Evolutionary conservation across 2,113 vertebrate genomes (phyloP), one percentile per base, ranked within the genome.

Genomic region (Propithecus coquereli): DNA sequence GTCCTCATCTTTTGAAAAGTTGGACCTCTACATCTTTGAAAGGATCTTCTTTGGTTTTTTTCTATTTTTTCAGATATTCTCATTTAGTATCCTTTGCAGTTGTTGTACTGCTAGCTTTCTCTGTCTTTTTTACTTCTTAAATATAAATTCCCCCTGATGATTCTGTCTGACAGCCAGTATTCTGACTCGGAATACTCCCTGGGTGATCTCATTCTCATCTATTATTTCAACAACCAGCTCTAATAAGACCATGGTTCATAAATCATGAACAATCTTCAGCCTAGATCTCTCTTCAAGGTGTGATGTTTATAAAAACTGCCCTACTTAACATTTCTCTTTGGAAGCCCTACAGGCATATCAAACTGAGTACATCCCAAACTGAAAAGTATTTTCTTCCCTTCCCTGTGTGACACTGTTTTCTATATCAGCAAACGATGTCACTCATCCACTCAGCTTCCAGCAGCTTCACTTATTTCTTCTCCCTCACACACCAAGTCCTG

Each of bases 201-300:
- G 23, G n/a, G 43, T 96, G 85, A 94, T 86, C n/a, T 95, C 65
- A 66, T 92, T 68, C 52, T 94, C 77, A 63, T 71, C 59, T 73
- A 9, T 47, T 77, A 77, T 94, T 94, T 83, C 76, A 92, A 81
- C n/a, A 80, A 57, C 32, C 54, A 66, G 8, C 45, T 94, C 74
- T 89, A 87, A 87, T 81, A 76, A 90, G 43, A 34, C 82, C 47
- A 52, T 50, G n/a, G 87, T 52, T 93, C 76, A 84, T 84, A 91
- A 77, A 37, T 87, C 70, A 76, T 70, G 22, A 94, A 54, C n/a
- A 73, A 18, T 59, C 40, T 90, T 87, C 85, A 57, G 47, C 50
- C 37, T 34, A 43, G 17, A 82, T 87, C 57, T 70, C 57, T 84
- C 65, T 65, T 92, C n/a, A 83, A 45, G 57, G 27, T 22, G 57